These are phyloP conservation scores for Drosophila histrio DNA, from an alignment of 2,888 invertebrate species.

Conservation along the genomic window DNA sequence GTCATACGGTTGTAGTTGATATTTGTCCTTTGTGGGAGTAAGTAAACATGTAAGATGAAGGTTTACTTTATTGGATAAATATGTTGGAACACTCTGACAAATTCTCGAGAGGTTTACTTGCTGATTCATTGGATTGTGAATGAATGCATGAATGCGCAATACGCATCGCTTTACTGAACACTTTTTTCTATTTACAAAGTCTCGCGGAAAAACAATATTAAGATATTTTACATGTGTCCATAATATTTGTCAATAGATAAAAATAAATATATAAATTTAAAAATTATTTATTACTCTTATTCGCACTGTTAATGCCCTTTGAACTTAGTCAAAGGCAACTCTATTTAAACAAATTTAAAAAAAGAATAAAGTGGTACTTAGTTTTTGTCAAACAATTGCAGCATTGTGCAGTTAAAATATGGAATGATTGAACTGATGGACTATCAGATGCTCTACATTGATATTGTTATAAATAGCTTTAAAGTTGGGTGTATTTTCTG, in stretches of 20 bases:
- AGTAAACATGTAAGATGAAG: not conserved
- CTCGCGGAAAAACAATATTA: not conserved
- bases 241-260: not conserved
- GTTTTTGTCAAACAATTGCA: not conserved
- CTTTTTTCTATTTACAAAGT: not conserved
- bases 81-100: not conserved
- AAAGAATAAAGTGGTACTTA: not conserved
- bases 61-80: slow-evolving; percentile 20
- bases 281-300: not conserved
- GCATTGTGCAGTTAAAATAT: too few species aligned
- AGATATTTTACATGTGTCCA: not conserved
- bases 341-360: not conserved
- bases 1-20: not conserved
- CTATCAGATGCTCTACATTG: not conserved
- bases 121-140: not conserved
- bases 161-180: not conserved
- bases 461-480: too few species aligned
- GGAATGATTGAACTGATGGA: too few species aligned
- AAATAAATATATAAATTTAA: not conserved
- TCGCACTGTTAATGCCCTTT: not conserved
- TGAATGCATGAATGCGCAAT: not conserved
- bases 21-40: slow-evolving; percentile 9
- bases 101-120: not conserved
- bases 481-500: too few species aligned
- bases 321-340: not conserved